Percentiles rank a stretch among this genome's conserved stretches.
Conservation (phyloP, 2,888 invertebrate species). For the Limnephilus marmoratus region DNA sequence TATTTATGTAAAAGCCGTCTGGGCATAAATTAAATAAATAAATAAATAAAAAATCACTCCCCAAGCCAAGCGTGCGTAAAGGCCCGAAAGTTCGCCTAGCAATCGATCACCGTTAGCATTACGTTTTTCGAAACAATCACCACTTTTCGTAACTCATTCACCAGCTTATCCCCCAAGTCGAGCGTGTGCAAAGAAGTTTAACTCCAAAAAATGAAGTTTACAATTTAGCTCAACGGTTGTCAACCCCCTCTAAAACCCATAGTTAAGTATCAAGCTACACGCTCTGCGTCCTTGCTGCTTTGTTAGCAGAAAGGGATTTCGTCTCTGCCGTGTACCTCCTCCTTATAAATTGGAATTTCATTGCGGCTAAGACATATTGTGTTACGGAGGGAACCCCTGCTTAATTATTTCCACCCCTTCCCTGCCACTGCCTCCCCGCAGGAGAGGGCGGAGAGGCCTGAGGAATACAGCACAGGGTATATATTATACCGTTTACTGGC, state of each 20-base stretch:
- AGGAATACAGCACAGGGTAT: constrained; percentile 14
- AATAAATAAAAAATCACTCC: too few relatives aligned
- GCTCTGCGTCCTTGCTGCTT: constrained; percentile 19
- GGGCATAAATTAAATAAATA: too few relatives aligned
- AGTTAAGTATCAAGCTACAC: constrained; percentile 30
- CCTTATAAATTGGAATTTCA: constrained; percentile 65
- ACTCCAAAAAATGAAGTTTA: neutral
- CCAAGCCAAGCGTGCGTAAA: too few relatives aligned
- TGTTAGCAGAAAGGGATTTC: constrained; percentile 51
- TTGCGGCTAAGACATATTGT: constrained; percentile 64
- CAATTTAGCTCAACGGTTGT: neutral
- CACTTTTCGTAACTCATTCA: too few relatives aligned
- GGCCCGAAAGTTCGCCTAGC: too few relatives aligned
- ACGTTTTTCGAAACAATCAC: too few relatives aligned
- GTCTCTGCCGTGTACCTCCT: constrained; percentile 42
- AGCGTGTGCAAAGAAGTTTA: too few relatives aligned
- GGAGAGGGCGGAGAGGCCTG: constrained; percentile 30
- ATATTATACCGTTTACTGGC: neutral
- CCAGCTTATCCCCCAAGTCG: too few relatives aligned
- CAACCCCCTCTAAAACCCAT: neutral
- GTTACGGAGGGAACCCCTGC: constrained; percentile 55
- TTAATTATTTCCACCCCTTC: constrained; percentile 62
- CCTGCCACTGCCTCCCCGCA: constrained; percentile 28
- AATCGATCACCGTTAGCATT: too few relatives aligned
- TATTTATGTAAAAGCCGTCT: too few relatives aligned